Evolutionary conservation across 2,888 invertebrate species (phyloP).

Genomic region (Amblyjoppa proteus): DNA sequence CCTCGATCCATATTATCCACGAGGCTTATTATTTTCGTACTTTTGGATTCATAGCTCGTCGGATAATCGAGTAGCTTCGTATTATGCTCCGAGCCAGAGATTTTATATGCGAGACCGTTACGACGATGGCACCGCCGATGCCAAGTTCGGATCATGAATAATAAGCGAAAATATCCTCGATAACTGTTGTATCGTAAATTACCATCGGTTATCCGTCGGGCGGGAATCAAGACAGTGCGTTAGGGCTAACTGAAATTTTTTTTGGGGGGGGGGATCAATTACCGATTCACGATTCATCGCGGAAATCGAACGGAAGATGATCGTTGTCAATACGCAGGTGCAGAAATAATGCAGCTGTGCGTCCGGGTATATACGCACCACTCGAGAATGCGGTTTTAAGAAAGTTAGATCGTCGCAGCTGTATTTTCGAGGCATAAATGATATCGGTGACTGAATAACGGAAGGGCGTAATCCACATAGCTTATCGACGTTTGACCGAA

Average conservation of each 20-base stretch:
- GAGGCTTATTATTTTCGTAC: slow-evolving; percentile 59
- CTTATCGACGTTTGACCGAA: neutral
- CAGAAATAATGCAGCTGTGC: slow-evolving; percentile 54
- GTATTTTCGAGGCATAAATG: slow-evolving; percentile 30
- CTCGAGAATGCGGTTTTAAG: slow-evolving; percentile 15
- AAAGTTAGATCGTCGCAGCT: slow-evolving; percentile 59
- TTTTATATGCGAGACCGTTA: slow-evolving; percentile 20
- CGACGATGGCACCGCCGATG: slow-evolving; percentile 51
- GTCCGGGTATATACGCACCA: neutral
- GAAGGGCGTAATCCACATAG: neutral
- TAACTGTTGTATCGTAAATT: slow-evolving; percentile 61
- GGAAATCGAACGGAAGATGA: slow-evolving; percentile 42
- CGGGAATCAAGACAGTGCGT: slow-evolving; percentile 8
- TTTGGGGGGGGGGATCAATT: slow-evolving; percentile 33
- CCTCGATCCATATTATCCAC: slow-evolving; percentile 26
- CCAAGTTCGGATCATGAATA: slow-evolving; percentile 81
- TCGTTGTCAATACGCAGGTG: slow-evolving; percentile 66
- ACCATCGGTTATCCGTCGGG: slow-evolving; percentile 32
- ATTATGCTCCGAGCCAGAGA: neutral
- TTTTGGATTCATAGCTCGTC: slow-evolving; percentile 18
- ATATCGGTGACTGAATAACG: slow-evolving; percentile 13
- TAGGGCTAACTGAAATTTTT: slow-evolving; percentile 29
- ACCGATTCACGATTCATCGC: slow-evolving; percentile 43
- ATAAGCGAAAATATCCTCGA: slow-evolving; percentile 77
- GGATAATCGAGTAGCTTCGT: slow-evolving; percentile 12